Conservation (phyloP, 2,888 invertebrate species). For the Ariolimax columbianus region DNA sequence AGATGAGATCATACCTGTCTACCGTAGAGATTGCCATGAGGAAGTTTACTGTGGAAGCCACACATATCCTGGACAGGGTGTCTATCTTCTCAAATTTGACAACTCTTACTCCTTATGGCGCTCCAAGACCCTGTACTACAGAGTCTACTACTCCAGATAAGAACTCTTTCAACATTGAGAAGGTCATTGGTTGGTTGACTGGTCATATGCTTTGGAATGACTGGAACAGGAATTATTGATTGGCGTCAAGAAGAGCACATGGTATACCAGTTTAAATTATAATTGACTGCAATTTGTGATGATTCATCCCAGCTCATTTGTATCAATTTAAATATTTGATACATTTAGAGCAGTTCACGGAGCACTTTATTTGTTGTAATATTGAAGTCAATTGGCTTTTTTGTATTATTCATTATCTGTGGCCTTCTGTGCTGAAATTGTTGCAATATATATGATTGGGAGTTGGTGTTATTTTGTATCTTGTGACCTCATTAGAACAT, state of each 20-base stretch:
- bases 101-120: conserved; percentile 99
- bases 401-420: conserved; percentile 2
- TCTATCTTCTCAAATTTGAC: conserved; percentile 98
- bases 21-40: conserved; percentile 95
- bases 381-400: neutral
- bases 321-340: neutral
- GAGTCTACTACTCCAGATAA: conserved; percentile 91
- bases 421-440: neutral
- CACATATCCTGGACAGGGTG: conserved; percentile 96
- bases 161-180: neutral
- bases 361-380: neutral
- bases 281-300: neutral
- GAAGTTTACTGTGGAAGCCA: conserved; percentile 98
- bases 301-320: neutral
- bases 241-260: neutral
- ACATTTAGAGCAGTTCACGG: neutral
- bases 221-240: neutral
- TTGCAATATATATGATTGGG: neutral
- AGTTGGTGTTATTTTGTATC: too few species aligned
- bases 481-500: neutral
- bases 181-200: neutral
- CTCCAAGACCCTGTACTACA: conserved; percentile 98
- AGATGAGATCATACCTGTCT: conserved; percentile 95
- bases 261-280: neutral
- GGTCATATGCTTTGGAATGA: neutral